Conservation (phyloP, 2,888 invertebrate species). For the Plebejus argus region DNA sequence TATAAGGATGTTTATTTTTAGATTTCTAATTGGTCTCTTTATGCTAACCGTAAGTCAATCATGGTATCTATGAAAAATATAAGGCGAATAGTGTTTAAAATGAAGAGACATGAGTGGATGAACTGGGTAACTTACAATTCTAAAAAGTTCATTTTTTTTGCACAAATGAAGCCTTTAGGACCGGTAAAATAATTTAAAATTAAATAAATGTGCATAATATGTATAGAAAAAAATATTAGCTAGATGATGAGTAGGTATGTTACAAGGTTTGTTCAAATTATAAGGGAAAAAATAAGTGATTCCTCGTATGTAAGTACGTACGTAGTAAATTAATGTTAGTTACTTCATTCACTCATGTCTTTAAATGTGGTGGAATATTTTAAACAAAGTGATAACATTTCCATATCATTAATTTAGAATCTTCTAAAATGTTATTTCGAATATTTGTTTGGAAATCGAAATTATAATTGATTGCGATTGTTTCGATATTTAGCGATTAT, state of each 20-base stretch:
- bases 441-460: background rate
- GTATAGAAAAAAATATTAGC: too few relatives aligned
- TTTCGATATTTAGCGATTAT: background rate
- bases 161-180: too few relatives aligned
- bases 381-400: background rate
- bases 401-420: background rate
- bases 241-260: too few relatives aligned
- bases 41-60: background rate
- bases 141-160: too few relatives aligned
- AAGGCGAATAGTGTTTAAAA: background rate
- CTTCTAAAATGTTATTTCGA: background rate
- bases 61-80: background rate
- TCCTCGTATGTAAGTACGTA: too few relatives aligned
- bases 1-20: slow-evolving; percentile 10
- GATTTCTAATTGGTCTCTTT: background rate
- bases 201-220: too few relatives aligned
- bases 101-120: background rate
- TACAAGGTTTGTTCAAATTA: too few relatives aligned
- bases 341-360: too few relatives aligned
- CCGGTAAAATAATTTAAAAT: too few relatives aligned
- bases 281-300: too few relatives aligned
- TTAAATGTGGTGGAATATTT: background rate
- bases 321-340: too few relatives aligned
- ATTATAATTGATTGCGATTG: background rate
- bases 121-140: too few relatives aligned